These are phyloP conservation scores for Trissolcus brochymenae DNA, from an alignment of 2,888 invertebrate species.

Conservation along the genomic window DNA sequence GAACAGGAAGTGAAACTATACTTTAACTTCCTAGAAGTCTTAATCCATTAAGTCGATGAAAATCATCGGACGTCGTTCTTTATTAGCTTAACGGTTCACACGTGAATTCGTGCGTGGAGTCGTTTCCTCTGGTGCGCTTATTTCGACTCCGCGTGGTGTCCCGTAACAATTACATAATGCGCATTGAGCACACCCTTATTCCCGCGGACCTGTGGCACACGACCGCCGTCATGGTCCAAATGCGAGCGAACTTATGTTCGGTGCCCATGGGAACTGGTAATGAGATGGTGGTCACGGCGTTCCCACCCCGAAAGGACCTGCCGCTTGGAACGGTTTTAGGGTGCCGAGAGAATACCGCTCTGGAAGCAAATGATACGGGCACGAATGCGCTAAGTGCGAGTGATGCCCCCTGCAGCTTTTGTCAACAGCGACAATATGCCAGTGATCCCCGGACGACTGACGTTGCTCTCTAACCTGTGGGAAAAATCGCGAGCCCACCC, in stretches of 20 bases:
- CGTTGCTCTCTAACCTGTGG: conserved; percentile 71
- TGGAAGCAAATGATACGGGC: conserved; percentile 55
- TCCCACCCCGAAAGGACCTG: conserved; percentile 66
- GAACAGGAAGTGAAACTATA: conserved; percentile 3
- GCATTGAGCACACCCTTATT: conserved; percentile 69
- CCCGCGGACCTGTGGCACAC: conserved; percentile 57
- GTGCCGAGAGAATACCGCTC: conserved; percentile 39
- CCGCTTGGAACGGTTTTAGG: conserved; percentile 31
- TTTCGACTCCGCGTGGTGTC: conserved; percentile 58
- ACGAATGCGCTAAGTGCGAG: conserved; percentile 50
- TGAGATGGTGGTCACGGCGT: conserved; percentile 75
- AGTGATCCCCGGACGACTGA: conserved; percentile 63
- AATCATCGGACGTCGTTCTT: conserved; percentile 30
- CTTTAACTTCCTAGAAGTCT: conserved; percentile 3
- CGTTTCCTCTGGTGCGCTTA: conserved; percentile 38
- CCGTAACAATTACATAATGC: conserved; percentile 74
- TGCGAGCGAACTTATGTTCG: conserved; percentile 41
- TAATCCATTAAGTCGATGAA: conserved; percentile 20
- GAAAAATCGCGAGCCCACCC: conserved; percentile 62
- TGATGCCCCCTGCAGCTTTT: conserved; percentile 70
- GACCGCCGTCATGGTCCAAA: conserved; percentile 60
- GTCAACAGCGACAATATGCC: conserved; percentile 76
- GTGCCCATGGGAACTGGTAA: conserved; percentile 76
- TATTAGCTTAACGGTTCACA: conserved; percentile 65
- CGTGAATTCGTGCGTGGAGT: conserved; percentile 62